Evolutionary conservation across 2,113 vertebrate species (phyloP), one percentile per base, ranked within the genome.

Genomic region (Platycercus adscitus): DNA sequence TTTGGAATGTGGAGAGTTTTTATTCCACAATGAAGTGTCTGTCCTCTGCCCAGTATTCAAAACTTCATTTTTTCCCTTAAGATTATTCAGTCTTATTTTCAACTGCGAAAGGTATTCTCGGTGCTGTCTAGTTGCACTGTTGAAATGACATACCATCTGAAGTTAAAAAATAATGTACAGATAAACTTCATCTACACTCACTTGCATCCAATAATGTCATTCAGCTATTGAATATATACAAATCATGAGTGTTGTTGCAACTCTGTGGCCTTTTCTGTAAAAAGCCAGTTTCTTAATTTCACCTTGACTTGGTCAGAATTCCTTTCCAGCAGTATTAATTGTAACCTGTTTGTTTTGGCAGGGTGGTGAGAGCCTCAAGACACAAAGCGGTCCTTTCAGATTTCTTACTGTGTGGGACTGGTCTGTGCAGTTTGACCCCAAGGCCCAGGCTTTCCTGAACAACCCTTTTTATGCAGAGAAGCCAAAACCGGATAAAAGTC

Each of bases 321-420:
- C 66, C 26, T 55, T 95, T 71, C 58, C 39, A 82, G 60, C 52
- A 43, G n/a, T 29, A 19, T 82, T 94, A 82, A 87, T 88, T 93
- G 14, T 94, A 46, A 95, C 63, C 69, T 97, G 18, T 98, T 98
- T 98, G 77, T 97, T 91, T 98, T 98, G 98, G 98, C 98, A 99
- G 99, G 97, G 93, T 31, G 96, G 96, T 68, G 98, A 98, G 95
- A 97, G 92, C 86, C 95, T 91, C 52, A 95, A 97, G 35, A 73
- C 96, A 98, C 98, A 98, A 97, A 98, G 98, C 26, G 90, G 97
- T 78, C 96, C 98, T 97, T 98, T 98, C 98, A 98, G 79, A 80
- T 98, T 98, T 91, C 98, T 98, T 64, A 96, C 98, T 5, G 98
- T 98, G 93, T 99, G 99, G 99, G 98, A 99, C 69, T 99, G 99